Percentiles rank a stretch among this genome's conserved stretches.
Evolutionary conservation across 2,113 vertebrate genomes (phyloP).

Genomic region (Cynocephalus volans): DNA sequence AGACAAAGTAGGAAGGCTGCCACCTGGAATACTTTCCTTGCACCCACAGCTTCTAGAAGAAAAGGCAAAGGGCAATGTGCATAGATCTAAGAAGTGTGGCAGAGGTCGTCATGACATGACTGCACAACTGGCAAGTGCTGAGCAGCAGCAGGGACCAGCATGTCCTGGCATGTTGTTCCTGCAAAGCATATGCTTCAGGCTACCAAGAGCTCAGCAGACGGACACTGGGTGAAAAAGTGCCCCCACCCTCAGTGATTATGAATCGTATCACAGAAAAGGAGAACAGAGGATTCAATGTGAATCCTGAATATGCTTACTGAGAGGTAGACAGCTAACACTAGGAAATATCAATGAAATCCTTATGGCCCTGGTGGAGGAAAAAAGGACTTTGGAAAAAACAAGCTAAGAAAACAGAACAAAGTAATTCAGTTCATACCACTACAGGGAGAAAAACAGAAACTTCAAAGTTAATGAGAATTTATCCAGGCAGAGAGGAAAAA

Average conservation of each 20-base stretch:
- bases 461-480: not conserved
- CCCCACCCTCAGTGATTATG: accelerated
- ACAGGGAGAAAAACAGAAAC: not conserved
- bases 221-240: not conserved
- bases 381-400: not conserved
- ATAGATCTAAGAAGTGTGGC: not conserved
- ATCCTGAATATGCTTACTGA: not conserved
- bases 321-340: not conserved
- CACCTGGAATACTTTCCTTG: not conserved
- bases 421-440: not conserved
- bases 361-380: not conserved
- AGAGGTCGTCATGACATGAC: accelerated
- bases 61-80: accelerated
- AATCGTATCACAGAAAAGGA: not conserved
- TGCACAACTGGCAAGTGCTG: not conserved
- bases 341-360: not conserved
- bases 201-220: not conserved
- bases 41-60: not conserved
- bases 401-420: not conserved
- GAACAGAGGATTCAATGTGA: not conserved
- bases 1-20: not conserved
- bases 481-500: not conserved
- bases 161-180: not conserved
- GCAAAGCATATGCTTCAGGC: not conserved
- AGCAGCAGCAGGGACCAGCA: not conserved